Evolutionary conservation across 2,797 vertebrate genomes (phyloP).

Genomic region (Schizopygopsis malacanthus): DNA sequence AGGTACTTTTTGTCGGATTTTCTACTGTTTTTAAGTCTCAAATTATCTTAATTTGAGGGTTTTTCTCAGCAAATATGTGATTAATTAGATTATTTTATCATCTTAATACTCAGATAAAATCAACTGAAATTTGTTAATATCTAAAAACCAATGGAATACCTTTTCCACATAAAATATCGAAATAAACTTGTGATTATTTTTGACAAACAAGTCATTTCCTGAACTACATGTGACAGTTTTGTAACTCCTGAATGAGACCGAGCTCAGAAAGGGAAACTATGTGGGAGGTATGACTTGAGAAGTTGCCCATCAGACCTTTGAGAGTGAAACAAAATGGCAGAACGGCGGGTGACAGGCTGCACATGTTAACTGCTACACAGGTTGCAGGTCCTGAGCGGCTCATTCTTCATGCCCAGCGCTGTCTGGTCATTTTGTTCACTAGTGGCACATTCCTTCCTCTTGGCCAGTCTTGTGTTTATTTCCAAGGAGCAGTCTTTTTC

Average conservation of each 20-base stretch:
- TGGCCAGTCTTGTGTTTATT: constrained; percentile 74
- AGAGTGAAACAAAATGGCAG: constrained; percentile 26
- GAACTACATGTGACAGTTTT: background rate
- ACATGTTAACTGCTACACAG: constrained; percentile 15
- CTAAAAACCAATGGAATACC: background rate
- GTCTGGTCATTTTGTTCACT: constrained; percentile 64
- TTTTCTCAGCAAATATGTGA: background rate
- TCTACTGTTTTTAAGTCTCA: background rate
- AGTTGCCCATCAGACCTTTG: constrained; percentile 12
- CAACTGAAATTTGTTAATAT: background rate
- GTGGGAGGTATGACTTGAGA: constrained; percentile 7
- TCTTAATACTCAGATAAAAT: background rate
- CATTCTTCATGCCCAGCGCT: constrained; percentile 20
- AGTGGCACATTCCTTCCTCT: constrained; percentile 77
- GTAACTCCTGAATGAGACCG: constrained; percentile 1
- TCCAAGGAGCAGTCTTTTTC: constrained; percentile 77
- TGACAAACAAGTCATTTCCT: background rate
- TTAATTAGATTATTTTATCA: background rate
- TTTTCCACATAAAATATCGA: background rate
- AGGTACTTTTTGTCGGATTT: background rate
- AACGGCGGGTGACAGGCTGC: background rate
- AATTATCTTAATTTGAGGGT: background rate
- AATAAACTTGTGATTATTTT: background rate
- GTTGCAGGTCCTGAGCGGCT: constrained; percentile 28
- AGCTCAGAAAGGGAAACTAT: background rate